Evolutionary conservation across 2,888 invertebrate genomes (phyloP).

Genomic region (Podabrus alpinus): DNA sequence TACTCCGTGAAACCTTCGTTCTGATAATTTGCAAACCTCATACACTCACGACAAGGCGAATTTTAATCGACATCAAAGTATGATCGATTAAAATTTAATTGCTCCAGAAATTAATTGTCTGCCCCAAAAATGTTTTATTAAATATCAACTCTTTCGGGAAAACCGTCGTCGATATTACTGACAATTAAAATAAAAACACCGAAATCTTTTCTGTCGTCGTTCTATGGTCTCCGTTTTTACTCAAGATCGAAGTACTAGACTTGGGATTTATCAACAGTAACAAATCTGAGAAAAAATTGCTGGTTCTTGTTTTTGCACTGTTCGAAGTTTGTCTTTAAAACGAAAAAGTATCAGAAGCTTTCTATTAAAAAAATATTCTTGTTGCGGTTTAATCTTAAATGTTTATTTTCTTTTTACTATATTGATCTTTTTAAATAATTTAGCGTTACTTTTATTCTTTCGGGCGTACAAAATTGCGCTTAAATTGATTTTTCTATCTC

Average conservation of each 20-base stretch:
- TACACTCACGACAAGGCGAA: not conserved
- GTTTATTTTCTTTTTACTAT: slow-evolving; percentile 13
- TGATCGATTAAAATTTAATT: not conserved
- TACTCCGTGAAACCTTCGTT: not conserved
- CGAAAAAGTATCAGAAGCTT: not conserved
- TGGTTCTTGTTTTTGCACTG: not conserved
- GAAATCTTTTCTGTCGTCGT: not conserved
- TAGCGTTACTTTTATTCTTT: not conserved
- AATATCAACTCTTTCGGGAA: not conserved
- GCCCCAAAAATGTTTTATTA: not conserved
- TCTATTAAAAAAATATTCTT: not conserved
- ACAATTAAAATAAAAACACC: not conserved
- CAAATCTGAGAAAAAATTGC: slow-evolving; percentile 1
- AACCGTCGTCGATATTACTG: not conserved
- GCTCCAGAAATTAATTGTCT: not conserved
- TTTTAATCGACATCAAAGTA: not conserved
- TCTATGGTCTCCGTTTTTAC: not conserved
- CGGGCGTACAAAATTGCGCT: not conserved
- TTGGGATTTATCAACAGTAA: not conserved
- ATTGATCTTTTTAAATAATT: not conserved
- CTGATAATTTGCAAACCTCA: not conserved
- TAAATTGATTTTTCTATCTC: not conserved
- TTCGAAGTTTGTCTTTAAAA: not conserved
- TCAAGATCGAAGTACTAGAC: not conserved
- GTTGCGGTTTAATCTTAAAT: slow-evolving; percentile 7